Conservation (phyloP, 2,888 invertebrate species). For the Sinotaia quadrata region DNA sequence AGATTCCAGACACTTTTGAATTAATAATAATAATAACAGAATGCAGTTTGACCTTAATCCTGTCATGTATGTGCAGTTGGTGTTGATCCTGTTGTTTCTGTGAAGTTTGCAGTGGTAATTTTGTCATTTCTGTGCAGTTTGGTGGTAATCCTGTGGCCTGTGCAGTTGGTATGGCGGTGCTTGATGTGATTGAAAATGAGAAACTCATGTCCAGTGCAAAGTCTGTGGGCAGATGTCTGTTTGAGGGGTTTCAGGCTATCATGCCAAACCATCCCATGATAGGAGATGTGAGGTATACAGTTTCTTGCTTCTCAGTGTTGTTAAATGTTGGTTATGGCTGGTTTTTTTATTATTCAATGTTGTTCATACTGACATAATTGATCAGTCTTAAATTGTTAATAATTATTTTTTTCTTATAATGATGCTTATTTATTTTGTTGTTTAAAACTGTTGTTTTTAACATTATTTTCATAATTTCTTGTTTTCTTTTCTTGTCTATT, state of each 20-base stretch:
- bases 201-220: constrained; percentile 57
- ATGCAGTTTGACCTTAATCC: background rate
- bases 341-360: too few species aligned
- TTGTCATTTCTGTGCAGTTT: constrained; percentile 68
- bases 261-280: constrained; percentile 55
- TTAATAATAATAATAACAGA: background rate
- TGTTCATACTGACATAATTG: too few species aligned
- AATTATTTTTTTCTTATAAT: too few species aligned
- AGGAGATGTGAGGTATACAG: constrained; percentile 59
- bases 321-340: too few species aligned
- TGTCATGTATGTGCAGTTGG: background rate
- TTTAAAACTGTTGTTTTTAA: too few species aligned
- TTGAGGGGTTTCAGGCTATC: constrained; percentile 55
- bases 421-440: too few species aligned
- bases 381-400: too few species aligned
- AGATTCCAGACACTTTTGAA: background rate
- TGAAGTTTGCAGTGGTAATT: too few species aligned
- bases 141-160: constrained; percentile 99
- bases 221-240: constrained; percentile 61
- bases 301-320: too few species aligned
- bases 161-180: constrained; percentile 90
- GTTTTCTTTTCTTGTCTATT: too few species aligned
- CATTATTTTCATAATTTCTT: too few species aligned
- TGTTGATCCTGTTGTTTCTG: background rate
- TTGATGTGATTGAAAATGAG: constrained; percentile 80